phyloP scores from a whole-genome alignment of 2,797 vertebrate genomes.

The Sebastes iracundus region DNA sequence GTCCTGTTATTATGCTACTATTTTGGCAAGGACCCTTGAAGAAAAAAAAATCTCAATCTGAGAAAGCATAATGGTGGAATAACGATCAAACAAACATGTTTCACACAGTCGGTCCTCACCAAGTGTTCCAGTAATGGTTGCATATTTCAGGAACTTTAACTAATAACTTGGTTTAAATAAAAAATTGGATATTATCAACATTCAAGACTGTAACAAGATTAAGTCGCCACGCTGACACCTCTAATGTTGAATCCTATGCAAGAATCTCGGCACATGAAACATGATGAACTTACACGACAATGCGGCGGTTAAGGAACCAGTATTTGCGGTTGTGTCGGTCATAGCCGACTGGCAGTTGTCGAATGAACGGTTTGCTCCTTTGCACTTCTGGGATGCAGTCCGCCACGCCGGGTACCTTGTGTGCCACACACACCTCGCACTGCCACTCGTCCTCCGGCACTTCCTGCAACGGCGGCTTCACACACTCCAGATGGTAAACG shows the following conservation, averaged over 20 bases:
- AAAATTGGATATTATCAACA: not conserved
- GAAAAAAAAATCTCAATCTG: not conserved
- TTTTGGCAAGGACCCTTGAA: not conserved
- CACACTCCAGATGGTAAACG: conserved; percentile 97
- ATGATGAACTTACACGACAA: conserved; percentile 90
- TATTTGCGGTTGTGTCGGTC: conserved; percentile 94
- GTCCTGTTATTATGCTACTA: not conserved
- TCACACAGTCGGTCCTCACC: not conserved
- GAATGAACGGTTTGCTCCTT: conserved; percentile 93
- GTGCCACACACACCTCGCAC: conserved; percentile 96
- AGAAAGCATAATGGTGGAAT: not conserved
- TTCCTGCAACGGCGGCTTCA: conserved; percentile 94
- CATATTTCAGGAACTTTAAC: not conserved
- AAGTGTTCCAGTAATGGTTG: not conserved
- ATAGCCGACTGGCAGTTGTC: conserved; percentile 92
- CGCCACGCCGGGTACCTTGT: conserved; percentile 92
- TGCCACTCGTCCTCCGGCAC: conserved; percentile 99
- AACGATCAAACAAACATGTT: not conserved
- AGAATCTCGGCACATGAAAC: not conserved
- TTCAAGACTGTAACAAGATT: not conserved
- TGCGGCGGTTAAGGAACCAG: conserved; percentile 94
- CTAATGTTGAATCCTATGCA: not conserved
- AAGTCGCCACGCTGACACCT: not conserved
- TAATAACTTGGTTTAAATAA: not conserved
- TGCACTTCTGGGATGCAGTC: conserved; percentile 95